Percentiles rank a stretch among this genome's conserved stretches.
Evolutionary conservation across 2,797 vertebrate species (phyloP).

Genomic region (Pteropus rufus): DNA sequence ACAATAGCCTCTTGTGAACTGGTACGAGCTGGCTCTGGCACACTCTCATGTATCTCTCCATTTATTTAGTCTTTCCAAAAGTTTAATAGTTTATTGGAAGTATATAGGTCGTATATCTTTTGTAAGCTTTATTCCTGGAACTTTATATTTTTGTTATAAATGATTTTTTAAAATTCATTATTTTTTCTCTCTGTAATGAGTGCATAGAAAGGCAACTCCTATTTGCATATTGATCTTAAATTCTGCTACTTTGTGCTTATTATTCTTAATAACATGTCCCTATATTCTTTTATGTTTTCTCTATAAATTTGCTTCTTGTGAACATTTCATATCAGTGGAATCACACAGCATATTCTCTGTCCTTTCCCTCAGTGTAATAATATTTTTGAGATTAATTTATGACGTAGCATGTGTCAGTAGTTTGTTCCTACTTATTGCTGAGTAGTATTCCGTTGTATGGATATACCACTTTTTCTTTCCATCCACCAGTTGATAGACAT

Average conservation of each 20-base stretch:
- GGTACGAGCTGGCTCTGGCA: background rate
- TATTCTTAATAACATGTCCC: background rate
- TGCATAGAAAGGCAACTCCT: background rate
- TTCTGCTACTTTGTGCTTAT: background rate
- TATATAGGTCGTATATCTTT: background rate
- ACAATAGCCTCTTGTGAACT: background rate
- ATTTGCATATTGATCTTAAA: background rate
- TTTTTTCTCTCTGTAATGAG: background rate
- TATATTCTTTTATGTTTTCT: background rate
- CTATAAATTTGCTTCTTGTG: background rate
- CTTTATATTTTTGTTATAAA: background rate
- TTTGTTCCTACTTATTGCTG: background rate
- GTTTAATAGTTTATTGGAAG: background rate
- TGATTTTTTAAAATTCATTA: background rate
- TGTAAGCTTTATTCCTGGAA: background rate
- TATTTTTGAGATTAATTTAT: background rate
- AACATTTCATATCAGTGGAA: background rate
- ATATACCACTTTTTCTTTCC: background rate
- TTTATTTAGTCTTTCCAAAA: background rate
- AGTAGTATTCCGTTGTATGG: background rate
- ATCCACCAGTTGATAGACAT: background rate
- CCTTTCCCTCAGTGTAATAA: background rate
- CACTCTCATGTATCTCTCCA: background rate
- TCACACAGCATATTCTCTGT: background rate
- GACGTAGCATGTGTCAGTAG: background rate